These are phyloP conservation scores for Shinisaurus crocodilurus DNA, from an alignment of 2,113 vertebrate species.

Conservation along the genomic window DNA sequence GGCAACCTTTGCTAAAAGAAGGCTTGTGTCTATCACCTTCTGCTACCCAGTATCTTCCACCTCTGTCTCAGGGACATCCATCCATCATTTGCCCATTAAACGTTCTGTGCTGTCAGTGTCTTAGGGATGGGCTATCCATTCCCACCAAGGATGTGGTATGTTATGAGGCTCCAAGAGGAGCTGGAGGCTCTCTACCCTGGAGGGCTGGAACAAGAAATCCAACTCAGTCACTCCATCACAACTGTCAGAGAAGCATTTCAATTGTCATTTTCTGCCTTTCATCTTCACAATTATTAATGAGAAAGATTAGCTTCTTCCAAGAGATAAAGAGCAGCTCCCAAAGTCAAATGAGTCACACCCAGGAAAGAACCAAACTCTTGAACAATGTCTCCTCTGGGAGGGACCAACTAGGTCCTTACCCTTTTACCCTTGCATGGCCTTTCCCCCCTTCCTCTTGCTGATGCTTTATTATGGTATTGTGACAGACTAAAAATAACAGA, in stretches of 20 bases:
- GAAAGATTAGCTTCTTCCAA: constrained; percentile 57
- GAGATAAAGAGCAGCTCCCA: neutral
- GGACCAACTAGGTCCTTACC: no score
- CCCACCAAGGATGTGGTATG: constrained; percentile 29
- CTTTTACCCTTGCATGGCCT: no score
- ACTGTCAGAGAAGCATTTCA: constrained; percentile 63
- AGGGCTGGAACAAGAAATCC: constrained; percentile 29
- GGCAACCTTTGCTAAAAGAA: neutral
- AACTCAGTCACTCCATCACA: constrained; percentile 53
- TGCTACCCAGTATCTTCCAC: constrained; percentile 25
- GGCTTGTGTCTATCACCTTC: constrained; percentile 33
- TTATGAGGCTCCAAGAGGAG: constrained; percentile 57
- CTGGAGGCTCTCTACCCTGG: constrained; percentile 42
- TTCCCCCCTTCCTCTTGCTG: neutral
- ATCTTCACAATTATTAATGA: constrained; percentile 55
- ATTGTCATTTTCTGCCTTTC: constrained; percentile 62
- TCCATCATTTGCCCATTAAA: constrained; percentile 6
- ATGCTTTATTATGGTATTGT: neutral
- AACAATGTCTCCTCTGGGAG: neutral
- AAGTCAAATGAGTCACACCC: neutral
- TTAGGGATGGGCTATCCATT: constrained; percentile 39
- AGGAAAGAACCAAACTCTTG: neutral
- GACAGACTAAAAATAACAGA: constrained; percentile 17
- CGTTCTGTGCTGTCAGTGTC: neutral
- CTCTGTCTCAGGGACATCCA: neutral